Conservation (phyloP, 2,113 vertebrate species). For the Entomyzon cyanotis region DNA sequence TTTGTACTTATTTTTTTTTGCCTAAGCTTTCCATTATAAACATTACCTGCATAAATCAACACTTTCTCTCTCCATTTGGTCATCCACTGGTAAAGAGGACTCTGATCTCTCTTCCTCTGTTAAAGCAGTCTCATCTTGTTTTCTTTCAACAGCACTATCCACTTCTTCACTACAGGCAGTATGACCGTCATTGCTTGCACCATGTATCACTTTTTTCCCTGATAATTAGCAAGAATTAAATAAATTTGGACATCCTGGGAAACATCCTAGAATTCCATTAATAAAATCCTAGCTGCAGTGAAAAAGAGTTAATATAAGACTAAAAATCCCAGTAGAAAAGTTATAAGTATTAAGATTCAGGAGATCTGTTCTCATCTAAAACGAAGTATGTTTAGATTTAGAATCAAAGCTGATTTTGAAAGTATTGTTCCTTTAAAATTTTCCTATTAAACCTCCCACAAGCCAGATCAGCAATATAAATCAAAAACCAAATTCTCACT, state of each 20-base stretch:
- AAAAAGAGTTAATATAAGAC: neutral
- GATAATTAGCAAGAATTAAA: neutral
- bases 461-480: neutral
- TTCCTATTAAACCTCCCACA: neutral
- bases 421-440: neutral
- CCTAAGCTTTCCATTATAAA: neutral
- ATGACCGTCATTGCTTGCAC: neutral
- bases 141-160: neutral
- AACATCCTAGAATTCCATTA: neutral
- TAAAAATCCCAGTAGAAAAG: neutral
- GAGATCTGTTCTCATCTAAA: neutral
- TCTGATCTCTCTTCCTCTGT: neutral
- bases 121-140: neutral
- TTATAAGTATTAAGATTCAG: neutral
- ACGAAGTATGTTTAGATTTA: neutral
- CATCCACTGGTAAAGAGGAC: neutral
- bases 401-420: neutral
- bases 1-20: neutral
- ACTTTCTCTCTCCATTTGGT: neutral
- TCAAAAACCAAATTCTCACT: neutral
- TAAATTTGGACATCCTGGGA: neutral
- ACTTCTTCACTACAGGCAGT: neutral
- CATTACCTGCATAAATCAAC: slow-evolving; percentile 57
- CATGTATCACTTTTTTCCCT: slow-evolving; percentile 40
- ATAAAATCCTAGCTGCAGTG: neutral